Evolutionary conservation across 1,140 invertebrate genomes (phyloP), one percentile per base, ranked within the genome.

Genomic region (Drosophila santomea): DNA sequence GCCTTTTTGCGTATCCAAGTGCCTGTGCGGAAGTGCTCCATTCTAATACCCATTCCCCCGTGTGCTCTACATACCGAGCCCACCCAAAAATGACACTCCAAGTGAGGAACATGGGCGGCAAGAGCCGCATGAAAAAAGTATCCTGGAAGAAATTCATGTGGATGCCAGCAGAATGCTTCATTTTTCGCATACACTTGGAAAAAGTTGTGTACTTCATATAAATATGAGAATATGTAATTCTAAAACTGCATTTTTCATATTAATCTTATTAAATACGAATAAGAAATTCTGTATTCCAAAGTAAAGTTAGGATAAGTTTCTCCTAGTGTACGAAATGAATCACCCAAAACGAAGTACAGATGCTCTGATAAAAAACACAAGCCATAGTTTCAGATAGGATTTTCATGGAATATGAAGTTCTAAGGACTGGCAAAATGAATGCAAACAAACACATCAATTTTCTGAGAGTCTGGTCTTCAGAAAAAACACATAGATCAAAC

Each of bases 1-100:
- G 83, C 83, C 83, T 79, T 86, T 86, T 86, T 86, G 83, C 83
- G 75, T 88, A 68, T 74, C 61, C 83, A 86, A 86, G 83, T 88
- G 69, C 39, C 78, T 88, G 83, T 88, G 75, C 78, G 71, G 62
- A 86, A 86, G 83, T 86, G 79, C 79, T 36, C 67, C 43, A 48
- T 32, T 15, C 47, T 23, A 47, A 25, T 68, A 35, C 62, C 15
- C 50, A 35, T 59, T 59, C 17, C 38, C 25, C 25, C 11, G 4
- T 7, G 23, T 36, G 10, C 41, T 6, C 1, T 10, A 8, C 45
- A 28, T 28, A 1, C 15, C 3, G 4, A 12, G 3, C 14, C 35
- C 44, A 14, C 28, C 36, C 50, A 55, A 71, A 82, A 86, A 73
- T 82, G 83, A 79, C 79, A 83, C 75, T 86, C 52, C 50, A 45